These are phyloP conservation scores for Sitta carolinensis DNA, from an alignment of 2,797 vertebrate species.

Conservation along the genomic window DNA sequence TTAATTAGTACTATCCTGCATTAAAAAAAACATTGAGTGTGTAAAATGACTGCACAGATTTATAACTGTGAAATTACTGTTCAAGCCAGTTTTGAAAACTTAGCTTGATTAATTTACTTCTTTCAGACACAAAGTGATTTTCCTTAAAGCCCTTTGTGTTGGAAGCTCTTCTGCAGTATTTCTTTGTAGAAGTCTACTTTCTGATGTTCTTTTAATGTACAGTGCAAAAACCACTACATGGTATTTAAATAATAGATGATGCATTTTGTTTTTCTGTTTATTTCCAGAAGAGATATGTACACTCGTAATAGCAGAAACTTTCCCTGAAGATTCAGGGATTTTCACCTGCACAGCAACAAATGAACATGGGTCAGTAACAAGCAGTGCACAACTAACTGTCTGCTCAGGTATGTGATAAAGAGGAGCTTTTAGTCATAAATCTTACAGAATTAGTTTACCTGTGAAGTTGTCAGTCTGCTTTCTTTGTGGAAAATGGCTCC, in stretches of 20 bases:
- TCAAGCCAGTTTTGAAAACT: background rate
- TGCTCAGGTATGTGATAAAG: conserved; percentile 71
- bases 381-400: conserved; percentile 85
- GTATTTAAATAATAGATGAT: background rate
- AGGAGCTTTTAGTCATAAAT: background rate
- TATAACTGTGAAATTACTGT: background rate
- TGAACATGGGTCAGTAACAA: conserved; percentile 83
- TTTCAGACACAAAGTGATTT: background rate
- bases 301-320: conserved; percentile 94
- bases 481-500: background rate
- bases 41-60: background rate
- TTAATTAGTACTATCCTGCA: background rate
- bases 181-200: background rate
- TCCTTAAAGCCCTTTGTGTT: background rate
- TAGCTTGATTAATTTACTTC: background rate
- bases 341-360: conserved; percentile 91
- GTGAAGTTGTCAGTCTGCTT: background rate
- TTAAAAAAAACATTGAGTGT: background rate
- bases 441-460: background rate
- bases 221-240: background rate
- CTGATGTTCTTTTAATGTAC: background rate
- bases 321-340: conserved; percentile 92
- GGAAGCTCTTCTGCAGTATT: background rate
- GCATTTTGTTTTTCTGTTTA: background rate
- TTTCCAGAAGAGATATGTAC: conserved; percentile 96